Conservation (phyloP, 1,140 invertebrate species). For the Caenorhabditis latens region DNA sequence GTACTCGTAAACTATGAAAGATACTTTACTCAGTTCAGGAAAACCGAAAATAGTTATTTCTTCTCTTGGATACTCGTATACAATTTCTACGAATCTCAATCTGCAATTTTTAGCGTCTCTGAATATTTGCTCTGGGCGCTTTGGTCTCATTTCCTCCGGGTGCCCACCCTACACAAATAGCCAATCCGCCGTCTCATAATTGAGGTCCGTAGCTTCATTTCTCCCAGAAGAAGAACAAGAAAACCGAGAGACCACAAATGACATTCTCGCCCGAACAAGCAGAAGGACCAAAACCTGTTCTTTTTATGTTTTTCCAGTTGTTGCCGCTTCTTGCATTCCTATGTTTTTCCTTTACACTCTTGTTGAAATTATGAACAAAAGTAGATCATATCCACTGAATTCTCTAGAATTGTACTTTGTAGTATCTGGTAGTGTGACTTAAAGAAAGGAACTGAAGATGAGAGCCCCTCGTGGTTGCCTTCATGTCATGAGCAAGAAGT, state of each 20-base stretch:
- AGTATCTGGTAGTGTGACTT: not conserved
- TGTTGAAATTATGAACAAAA: too few species aligned
- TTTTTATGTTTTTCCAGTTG: not conserved
- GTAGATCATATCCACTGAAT: too few species aligned
- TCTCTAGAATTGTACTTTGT: not conserved
- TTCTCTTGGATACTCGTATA: not conserved
- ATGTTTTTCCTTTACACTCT: too few species aligned
- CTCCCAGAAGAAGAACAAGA: not conserved
- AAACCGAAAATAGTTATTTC: too few species aligned
- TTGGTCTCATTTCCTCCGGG: not conserved
- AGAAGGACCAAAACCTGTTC: not conserved
- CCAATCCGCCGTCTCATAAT: conserved; percentile 10
- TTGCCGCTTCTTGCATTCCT: not conserved
- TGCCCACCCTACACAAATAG: conserved; percentile 24
- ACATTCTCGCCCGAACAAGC: not conserved
- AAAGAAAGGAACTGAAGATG: conserved; percentile 15
- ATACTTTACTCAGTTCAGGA: too few species aligned
- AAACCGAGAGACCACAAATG: not conserved
- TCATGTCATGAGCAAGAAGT: conserved; percentile 22
- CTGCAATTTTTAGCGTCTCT: conserved; percentile 2
- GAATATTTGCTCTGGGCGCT: conserved; percentile 22
- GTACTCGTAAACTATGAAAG: too few species aligned
- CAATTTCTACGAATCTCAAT: not conserved
- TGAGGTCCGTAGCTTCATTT: not conserved
- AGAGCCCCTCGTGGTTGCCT: conserved; percentile 3